Evolutionary conservation across 2,797 vertebrate species (phyloP).

Genomic region (Lateolabrax maculatus): DNA sequence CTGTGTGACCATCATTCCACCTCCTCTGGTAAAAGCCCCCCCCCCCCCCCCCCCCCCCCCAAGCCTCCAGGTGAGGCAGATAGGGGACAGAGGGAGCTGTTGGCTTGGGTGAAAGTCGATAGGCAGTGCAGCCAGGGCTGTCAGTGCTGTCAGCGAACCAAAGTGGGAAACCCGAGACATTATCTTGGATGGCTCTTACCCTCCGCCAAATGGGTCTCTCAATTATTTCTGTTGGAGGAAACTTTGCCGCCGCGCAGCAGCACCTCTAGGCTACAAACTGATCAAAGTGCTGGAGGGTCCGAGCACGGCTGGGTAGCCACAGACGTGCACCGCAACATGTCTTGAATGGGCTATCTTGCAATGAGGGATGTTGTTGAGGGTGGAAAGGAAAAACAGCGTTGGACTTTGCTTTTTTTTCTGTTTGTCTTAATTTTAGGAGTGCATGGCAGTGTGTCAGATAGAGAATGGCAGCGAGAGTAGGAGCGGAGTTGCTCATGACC

Average conservation of each 20-base stretch:
- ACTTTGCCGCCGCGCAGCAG: conserved; percentile 46
- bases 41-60: conserved; percentile 7
- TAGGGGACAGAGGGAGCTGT: conserved; percentile 46
- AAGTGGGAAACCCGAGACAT: conserved; percentile 59
- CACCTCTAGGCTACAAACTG: conserved; percentile 32
- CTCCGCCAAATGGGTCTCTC: conserved; percentile 57
- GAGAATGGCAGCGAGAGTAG: conserved; percentile 49
- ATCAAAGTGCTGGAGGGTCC: conserved; percentile 30
- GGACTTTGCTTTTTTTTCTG: conserved; percentile 16
- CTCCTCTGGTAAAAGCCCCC: neutral
- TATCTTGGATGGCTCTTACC: conserved; percentile 60
- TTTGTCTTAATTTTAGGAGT: conserved; percentile 64
- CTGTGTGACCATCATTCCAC: conserved; percentile 5
- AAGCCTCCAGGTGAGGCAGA: conserved; percentile 57
- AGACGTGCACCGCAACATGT: neutral
- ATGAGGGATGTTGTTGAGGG: conserved; percentile 16
- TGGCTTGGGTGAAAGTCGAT: conserved; percentile 56
- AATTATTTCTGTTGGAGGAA: conserved; percentile 54
- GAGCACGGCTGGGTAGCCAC: neutral
- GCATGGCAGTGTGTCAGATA: conserved; percentile 59
- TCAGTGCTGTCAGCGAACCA: conserved; percentile 57
- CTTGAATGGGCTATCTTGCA: neutral
- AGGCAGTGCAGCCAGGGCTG: conserved; percentile 34
- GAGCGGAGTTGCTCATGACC: conserved; percentile 65
- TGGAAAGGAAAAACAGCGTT: conserved; percentile 32